Base-by-base conservation (phyloP, 1,140 invertebrate genomes). In the Pseudomyrmex gracilis region DNA sequence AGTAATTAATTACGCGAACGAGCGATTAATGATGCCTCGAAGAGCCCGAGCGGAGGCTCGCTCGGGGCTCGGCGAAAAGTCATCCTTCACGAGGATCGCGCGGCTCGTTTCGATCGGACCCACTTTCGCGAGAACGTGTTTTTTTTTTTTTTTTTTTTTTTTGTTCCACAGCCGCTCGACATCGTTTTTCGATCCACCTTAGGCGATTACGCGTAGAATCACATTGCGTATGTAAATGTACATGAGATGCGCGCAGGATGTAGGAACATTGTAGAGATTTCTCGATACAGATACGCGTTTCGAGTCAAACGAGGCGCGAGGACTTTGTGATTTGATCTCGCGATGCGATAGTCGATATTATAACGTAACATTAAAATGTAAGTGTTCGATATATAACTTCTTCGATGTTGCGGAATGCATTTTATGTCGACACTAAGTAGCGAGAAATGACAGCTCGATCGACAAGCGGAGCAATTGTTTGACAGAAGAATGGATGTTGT, bases 111-210 rank as follows among this genome's bases (percentile, higher is more conserved):
- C 85, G 84, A 85, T 86, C 80, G 84, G 80, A 85, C 85, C 91
- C 86, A 91, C 89, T 93, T 93, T 93, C 90, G 91, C 87, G 88
- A 89, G 58, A 20, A 68, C 51, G 49, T 51, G 71, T 88, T 85
- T 90, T n/a, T n/a, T n/a, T n/a, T n/a, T n/a, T n/a, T n/a, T n/a
- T n/a, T n/a, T n/a, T n/a, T n/a, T n/a, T n/a, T n/a, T n/a, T 92
- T 91, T 91, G 77, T 34, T 34, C 7, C 5, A 34, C 82, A 63
- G 73, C 55, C 17, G 53, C 15, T 60, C 82, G 51, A 70, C 34
- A 78, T 84, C 67, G 20, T 47, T 64, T 67, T 43, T 57, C 63
- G 74, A 57, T 55, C 20, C n/a, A 68, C 43, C 76, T 85, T 86
- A 55, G 24, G n/a, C 58, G 17, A 47, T 34, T 22, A 24, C 2